A percentile compares a stretch with the other conserved stretches of the same genome.
Conservation (phyloP, 2,797 vertebrate species). For the Cephalopachus bancanus region DNA sequence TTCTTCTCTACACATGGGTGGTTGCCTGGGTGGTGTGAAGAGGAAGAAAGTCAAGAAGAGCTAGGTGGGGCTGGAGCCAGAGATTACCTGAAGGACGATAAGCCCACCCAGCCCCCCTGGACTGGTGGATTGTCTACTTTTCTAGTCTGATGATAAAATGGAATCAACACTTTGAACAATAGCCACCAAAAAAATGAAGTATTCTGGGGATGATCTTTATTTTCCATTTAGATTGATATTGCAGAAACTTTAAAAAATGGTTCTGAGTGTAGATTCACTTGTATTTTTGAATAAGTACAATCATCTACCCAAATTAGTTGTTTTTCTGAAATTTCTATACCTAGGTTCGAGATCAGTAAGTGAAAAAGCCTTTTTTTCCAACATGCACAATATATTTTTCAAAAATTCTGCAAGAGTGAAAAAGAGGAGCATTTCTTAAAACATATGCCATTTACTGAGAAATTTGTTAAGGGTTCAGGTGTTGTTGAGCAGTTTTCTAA, state of each 20-base stretch:
- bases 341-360: not conserved
- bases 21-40: constrained; percentile 93
- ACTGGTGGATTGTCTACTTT: not conserved
- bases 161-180: constrained; percentile 31
- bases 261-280: constrained; percentile 41
- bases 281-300: not conserved
- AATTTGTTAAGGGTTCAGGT: not conserved
- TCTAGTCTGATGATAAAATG: constrained; percentile 12
- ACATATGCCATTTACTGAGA: constrained; percentile 10
- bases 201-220: not conserved
- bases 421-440: not conserved
- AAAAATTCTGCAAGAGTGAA: not conserved
- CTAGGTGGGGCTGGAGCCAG: constrained; percentile 91
- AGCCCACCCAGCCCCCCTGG: constrained; percentile 31
- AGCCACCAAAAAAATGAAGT: not conserved
- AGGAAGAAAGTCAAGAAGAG: constrained; percentile 94
- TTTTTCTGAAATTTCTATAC: not conserved
- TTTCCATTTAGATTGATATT: constrained; percentile 44
- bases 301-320: not conserved
- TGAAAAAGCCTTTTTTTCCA: not conserved
- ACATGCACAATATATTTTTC: not conserved
- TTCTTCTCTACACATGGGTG: constrained; percentile 94
- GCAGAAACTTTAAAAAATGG: not conserved
- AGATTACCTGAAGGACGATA: constrained; percentile 93
- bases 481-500: not conserved